A percentile compares a stretch with the other conserved stretches of the same genome.
phyloP scores from a whole-genome alignment of 2,888 invertebrate genomes.

The Rotaria macrura region DNA sequence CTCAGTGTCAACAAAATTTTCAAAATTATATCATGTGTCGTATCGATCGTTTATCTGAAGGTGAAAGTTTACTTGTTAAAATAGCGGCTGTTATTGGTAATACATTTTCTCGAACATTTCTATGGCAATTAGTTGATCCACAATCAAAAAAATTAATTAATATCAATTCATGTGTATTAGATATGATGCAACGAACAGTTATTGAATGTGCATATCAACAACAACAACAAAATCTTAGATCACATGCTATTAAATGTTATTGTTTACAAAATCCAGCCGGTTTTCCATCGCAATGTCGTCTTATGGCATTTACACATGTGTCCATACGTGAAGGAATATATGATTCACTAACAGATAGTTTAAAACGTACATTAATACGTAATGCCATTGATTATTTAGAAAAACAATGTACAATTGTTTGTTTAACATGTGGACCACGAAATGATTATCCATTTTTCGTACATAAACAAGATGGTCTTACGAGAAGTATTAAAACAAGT shows the following conservation, averaged over 20 bases:
- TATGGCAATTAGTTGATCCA: neutral
- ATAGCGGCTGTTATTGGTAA: neutral
- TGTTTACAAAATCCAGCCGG: neutral
- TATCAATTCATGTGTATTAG: slow-evolving; percentile 1
- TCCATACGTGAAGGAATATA: neutral
- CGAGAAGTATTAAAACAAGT: neutral
- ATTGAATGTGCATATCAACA: slow-evolving; percentile 19
- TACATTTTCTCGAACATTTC: slow-evolving; percentile 13
- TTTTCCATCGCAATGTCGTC: neutral
- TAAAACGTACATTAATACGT: neutral
- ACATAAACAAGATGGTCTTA: neutral
- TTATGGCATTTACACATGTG: neutral
- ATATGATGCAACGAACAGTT: slow-evolving; percentile 19
- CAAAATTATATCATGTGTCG: slow-evolving; percentile 15
- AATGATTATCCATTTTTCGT: neutral
- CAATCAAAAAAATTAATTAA: neutral
- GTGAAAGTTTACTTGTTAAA: slow-evolving; percentile 4
- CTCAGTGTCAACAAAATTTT: slow-evolving; percentile 6
- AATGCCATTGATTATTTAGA: neutral
- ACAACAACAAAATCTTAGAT: neutral
- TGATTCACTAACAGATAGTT: neutral
- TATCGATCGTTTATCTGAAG: neutral
- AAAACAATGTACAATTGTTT: neutral
- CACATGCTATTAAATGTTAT: neutral
- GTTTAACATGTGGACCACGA: neutral